Percentiles rank a stretch among this genome's conserved stretches.
phyloP scores from a whole-genome alignment of 2,888 invertebrate species.

The Toxonevra muliebris region DNA sequence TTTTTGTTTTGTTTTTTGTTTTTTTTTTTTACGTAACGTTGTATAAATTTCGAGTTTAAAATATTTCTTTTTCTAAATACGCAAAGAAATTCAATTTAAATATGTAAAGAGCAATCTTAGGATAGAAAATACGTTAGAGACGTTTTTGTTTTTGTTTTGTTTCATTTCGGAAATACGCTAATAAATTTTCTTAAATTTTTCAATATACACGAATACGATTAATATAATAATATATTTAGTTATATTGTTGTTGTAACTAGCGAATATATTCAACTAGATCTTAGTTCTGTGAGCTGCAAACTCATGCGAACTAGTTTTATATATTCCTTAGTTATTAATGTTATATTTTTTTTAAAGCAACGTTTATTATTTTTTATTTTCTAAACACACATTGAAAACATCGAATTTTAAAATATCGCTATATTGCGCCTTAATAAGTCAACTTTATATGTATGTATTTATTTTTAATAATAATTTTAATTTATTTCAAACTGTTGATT shows the following conservation, averaged over 20 bases:
- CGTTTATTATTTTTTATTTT: background rate
- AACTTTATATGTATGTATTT: constrained; percentile 9
- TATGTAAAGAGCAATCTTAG: constrained; percentile 21
- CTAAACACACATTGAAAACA: constrained; percentile 29
- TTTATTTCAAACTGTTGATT: no score
- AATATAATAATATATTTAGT: background rate
- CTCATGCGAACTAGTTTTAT: background rate
- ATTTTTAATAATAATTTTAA: constrained; percentile 1
- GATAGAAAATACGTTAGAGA: constrained; percentile 16
- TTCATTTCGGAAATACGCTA: constrained; percentile 16
- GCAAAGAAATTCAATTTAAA: constrained; percentile 30
- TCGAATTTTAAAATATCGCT: constrained; percentile 34
- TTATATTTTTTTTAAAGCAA: constrained; percentile 38
- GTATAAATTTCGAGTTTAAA: constrained; percentile 36
- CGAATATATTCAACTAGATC: background rate
- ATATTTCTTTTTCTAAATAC: constrained; percentile 26
- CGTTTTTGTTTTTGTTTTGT: background rate
- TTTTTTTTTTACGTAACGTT: constrained; percentile 20
- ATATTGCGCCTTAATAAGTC: constrained; percentile 2
- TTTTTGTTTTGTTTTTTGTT: background rate
- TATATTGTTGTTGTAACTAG: no score
- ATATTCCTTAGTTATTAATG: constrained; percentile 10
- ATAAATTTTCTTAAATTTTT: constrained; percentile 6
- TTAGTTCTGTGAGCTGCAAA: background rate
- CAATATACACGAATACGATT: constrained; percentile 18